Base-by-base conservation (phyloP, 2,797 vertebrate species). In the Spea hammondii region DNA sequence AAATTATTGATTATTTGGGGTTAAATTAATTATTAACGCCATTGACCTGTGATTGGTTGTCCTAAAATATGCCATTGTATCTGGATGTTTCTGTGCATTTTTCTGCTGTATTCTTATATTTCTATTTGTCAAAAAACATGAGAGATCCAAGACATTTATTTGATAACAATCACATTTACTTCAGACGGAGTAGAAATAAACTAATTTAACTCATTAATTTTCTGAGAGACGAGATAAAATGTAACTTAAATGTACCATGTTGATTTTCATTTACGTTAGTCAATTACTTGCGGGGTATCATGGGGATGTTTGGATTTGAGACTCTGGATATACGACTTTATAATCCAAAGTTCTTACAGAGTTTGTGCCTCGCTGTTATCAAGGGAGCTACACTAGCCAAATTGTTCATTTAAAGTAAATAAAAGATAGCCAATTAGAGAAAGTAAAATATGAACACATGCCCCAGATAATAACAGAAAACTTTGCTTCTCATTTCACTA, bases 381-480 rank as follows among this genome's bases (percentile, higher is more conserved):
- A 89, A 86, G 92, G 89, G 89, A 92, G 84, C 88, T 89, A 89
- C 91, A 91, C 84, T 90, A 92, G 92, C 92, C 91, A 93, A 91
- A 92, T 90, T 91, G 88, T 91, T 91, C 89, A 89, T 91, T 92
- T 92, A 90, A 91, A 92, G 90, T 92, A 93, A 93, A 92, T 90
- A 93, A 85, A 91, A 91, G 88, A 92, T 90, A 91, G 83, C 90
- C 91, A 92, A 92, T 93, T 93, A 93, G 92, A 91, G 91, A 88
- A 90, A 90, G 87, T 84, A 90, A 89, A 89, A 88, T 90, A 91
- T 92, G 92, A 93, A 92, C 90, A 92, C 91, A 92, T 90, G 91
- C 90, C 89, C 91, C 72, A 62, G 83, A 88, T 91, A 91, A 92
- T 92, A 90, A 87, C 87, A 89, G 83, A 89, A 92, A 91, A 90